Evolutionary conservation across 2,113 vertebrate genomes (phyloP), one percentile per base, ranked within the genome.

Genomic region (Oreochromis aureus): DNA sequence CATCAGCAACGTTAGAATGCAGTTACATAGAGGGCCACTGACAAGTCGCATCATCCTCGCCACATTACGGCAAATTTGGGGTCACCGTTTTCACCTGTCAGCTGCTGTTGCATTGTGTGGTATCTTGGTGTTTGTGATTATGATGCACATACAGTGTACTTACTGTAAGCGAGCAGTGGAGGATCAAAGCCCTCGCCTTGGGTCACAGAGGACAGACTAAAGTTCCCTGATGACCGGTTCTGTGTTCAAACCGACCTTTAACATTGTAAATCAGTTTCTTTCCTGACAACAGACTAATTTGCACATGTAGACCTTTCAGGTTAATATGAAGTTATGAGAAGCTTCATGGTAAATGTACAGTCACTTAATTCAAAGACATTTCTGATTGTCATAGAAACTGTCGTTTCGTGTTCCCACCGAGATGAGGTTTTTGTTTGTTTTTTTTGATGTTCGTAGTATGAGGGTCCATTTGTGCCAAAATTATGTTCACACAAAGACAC

Each of bases 301-400:
- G 91, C 94, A 94, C 94, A 90, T 86, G 86, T 91, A 88, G 91
- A 92, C 80, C 83, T 90, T 93, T 89, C 89, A 91, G 90, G 92
- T 95, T 51, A 61, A 79, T 54, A 83, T 91, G 90, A 89, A 80
- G 91, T 83, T 55, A 5, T 69, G 61, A 86, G 66, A 87, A 54
- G 69, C 87, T 92, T 92, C 87, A 78, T 90, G 83, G 61, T 88
- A 86, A 89, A 92, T 93, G 90, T 94, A 89, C 88, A 87, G 85
- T 89, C 85, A 90, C 90, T 66, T 76, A 10, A 80, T 78, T 89
- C 16, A 82, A 90, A 90, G 66, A 91, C 58, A 22, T 59, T 79
- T 84, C 56, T 73, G 85, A 81, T 91, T 82, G 89, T 91, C 69
- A 71, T 58, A 85, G 81, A 85, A 91, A 53, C 22, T 61, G 84